Base-by-base conservation (phyloP, 1,140 invertebrate genomes). In the Coptotermes formosanus region DNA sequence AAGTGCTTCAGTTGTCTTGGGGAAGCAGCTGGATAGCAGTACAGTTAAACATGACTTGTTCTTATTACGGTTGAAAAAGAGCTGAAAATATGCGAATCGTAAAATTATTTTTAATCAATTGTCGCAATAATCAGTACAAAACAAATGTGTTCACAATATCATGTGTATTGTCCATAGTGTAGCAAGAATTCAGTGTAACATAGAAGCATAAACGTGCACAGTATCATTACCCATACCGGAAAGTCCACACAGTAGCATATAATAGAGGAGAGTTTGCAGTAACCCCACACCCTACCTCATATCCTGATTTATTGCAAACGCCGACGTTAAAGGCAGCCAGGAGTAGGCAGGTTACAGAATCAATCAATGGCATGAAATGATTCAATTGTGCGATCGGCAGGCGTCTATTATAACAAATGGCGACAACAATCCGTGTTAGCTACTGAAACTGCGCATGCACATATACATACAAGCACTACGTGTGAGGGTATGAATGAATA, bases 301-400 rank as follows among this genome's bases (percentile, higher is more conserved):
- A 59, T 11, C 23, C 45, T 84, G 83, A 84, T 84, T 84, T 84
- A 84, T 84, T 45, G 44, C 44, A 52, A 52, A 84, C 83, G 83
- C 25, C 45, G 16, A 16, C 83, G 64, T n/a, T 30, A 25, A n/a
- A 30, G 64, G 64, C 25, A 75, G 64, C 9, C 25, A 75, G 64
- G 64, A 75, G n/a, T 75, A 30, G 64, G n/a, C 64, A 75, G 64
- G 64, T 75, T 75, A 75, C 1, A 30, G 83, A 84, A 84, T 84
- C 83, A 59, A 84, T 84, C 83, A 84, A 84, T 84, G 44, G 83
- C 83, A 84, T 84, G 83, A 52, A 84, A 84, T 84, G 83, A 84
- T 84, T 84, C 83, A 84, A 84, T 84, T 84, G 83, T 84, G 30
- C 83, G 83, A 84, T 84, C 83, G 52, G 83, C 83, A 75, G 25